Percentiles rank a stretch among this genome's conserved stretches.
Evolutionary conservation across 64 coral and sea anemone genomes (phyloP).

Genomic region (Acropora tenuis): DNA sequence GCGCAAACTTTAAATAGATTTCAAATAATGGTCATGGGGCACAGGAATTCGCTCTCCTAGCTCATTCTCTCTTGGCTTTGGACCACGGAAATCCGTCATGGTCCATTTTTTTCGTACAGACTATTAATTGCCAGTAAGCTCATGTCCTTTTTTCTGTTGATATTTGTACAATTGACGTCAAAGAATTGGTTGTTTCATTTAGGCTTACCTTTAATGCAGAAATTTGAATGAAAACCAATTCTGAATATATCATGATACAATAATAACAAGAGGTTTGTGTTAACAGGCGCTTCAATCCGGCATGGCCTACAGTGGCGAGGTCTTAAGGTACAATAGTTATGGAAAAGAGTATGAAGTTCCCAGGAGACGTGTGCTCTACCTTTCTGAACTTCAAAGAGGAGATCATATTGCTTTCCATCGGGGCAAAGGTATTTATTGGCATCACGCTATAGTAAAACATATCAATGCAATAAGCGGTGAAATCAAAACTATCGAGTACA

Average conservation of each 20-base stretch:
- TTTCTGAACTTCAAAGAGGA: constrained; percentile 1
- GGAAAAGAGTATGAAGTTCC: constrained; percentile 21
- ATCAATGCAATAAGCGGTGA: background rate
- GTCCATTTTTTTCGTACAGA: no score
- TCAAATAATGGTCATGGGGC: background rate
- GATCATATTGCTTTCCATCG: constrained; percentile 44
- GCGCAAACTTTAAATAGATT: background rate
- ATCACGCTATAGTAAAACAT: constrained; percentile 27
- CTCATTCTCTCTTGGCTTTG: background rate
- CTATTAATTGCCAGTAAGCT: no score
- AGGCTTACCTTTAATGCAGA: background rate
- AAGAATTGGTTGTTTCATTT: background rate
- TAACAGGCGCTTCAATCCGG: background rate
- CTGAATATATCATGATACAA: background rate
- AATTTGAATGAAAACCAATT: background rate
- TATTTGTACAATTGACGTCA: background rate
- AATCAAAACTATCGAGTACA: constrained; percentile 24
- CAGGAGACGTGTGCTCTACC: background rate
- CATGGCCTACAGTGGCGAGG: background rate
- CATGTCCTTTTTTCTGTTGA: background rate
- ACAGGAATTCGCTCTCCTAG: background rate
- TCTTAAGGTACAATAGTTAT: background rate
- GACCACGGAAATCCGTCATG: no score
- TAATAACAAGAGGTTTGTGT: background rate
- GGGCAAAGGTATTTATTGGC: background rate